Evolutionary conservation across 2,113 vertebrate genomes (phyloP).

Genomic region (Misgurnus anguillicaudatus): DNA sequence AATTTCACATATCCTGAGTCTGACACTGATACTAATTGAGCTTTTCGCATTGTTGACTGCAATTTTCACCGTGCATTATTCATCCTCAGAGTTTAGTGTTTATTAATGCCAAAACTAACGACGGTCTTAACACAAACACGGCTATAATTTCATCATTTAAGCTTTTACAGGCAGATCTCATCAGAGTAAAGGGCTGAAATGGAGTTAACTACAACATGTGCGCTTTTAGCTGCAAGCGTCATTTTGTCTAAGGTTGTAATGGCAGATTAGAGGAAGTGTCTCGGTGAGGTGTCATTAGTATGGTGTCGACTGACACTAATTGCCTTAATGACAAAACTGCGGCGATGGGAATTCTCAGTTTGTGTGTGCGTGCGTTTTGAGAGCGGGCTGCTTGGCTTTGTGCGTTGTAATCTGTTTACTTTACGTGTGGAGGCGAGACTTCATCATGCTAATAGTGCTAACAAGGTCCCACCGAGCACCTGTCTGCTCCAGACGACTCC

Average conservation of each 20-base stretch:
- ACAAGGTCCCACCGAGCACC: conserved; percentile 54
- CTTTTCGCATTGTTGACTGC: background rate
- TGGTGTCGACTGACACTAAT: conserved; percentile 64
- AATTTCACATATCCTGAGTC: background rate
- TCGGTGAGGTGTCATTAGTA: conserved; percentile 55
- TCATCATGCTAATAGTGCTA: conserved; percentile 59
- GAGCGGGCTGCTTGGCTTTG: conserved; percentile 33
- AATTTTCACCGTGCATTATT: background rate
- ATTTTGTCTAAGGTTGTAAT: conserved; percentile 43
- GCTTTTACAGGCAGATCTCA: background rate
- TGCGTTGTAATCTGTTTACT: conserved; percentile 49
- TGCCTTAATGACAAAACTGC: conserved; percentile 68
- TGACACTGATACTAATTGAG: background rate
- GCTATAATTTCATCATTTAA: background rate
- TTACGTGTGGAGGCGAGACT: conserved; percentile 28
- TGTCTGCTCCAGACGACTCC: conserved; percentile 32
- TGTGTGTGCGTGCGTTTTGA: conserved; percentile 18
- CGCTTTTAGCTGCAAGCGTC: background rate
- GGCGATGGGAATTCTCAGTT: conserved; percentile 50
- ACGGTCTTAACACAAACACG: background rate
- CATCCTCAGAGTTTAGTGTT: background rate
- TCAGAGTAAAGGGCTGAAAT: background rate
- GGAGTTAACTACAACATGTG: conserved; percentile 56
- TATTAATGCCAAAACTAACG: conserved; percentile 22
- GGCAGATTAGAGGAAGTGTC: conserved; percentile 49